Conservation (phyloP, 2,113 vertebrate genomes). For the Megaceryle maxima region DNA sequence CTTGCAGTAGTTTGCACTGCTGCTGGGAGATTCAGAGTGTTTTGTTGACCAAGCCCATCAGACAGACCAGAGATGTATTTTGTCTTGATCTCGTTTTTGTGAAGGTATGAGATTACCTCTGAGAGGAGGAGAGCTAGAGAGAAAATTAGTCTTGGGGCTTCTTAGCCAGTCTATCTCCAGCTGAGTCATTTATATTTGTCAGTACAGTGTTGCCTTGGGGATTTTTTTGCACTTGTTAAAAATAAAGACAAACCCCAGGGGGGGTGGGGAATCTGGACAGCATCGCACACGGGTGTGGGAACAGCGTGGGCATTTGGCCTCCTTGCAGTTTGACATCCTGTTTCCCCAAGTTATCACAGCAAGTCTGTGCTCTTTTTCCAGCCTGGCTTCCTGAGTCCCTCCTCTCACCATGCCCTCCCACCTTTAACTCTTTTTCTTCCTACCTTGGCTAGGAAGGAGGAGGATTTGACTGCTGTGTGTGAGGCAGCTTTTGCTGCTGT, state of each 20-base stretch:
- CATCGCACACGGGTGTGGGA: constrained; percentile 25
- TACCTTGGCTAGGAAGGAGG: background rate
- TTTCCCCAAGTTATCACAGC: constrained; percentile 46
- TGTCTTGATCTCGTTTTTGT: constrained; percentile 22
- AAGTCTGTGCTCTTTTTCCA: background rate
- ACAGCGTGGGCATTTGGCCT: constrained; percentile 61
- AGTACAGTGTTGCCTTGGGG: constrained; percentile 7
- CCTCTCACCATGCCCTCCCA: background rate
- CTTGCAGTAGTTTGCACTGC: background rate
- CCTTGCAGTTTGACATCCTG: background rate
- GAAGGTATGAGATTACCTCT: constrained; percentile 29
- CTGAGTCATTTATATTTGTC: constrained; percentile 47
- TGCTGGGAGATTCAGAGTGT: background rate
- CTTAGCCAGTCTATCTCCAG: background rate
- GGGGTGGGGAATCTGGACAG: constrained; percentile 12
- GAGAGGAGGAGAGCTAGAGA: constrained; percentile 12
- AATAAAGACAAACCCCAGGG: constrained; percentile 55
- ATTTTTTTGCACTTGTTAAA: constrained; percentile 52
- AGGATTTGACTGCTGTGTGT: background rate
- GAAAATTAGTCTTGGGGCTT: constrained; percentile 42
- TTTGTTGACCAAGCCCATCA: background rate
- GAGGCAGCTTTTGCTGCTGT: background rate
- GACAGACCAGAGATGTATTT: constrained; percentile 26
- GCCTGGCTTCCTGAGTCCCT: background rate
- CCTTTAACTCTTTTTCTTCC: background rate